Evolutionary conservation across 2,888 invertebrate genomes (phyloP).

Genomic region (Heliconius ethilla): DNA sequence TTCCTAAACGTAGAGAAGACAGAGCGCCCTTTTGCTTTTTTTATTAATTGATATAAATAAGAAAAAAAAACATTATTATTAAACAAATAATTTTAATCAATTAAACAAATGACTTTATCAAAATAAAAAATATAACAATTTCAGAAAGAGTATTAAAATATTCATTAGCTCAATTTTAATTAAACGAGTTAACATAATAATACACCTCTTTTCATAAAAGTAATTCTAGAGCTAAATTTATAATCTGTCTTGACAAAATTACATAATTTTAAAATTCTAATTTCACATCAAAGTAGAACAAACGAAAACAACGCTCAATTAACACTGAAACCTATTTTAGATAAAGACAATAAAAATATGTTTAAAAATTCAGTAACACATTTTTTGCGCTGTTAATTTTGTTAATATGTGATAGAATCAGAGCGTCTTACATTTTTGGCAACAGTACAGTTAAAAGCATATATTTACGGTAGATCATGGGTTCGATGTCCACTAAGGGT

Average conservation of each 20-base stretch:
- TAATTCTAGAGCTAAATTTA: background rate
- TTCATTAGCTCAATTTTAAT: background rate
- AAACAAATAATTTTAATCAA: too few relatives aligned
- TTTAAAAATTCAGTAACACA: background rate
- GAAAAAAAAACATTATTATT: too few relatives aligned
- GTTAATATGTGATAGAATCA: slow-evolving; percentile 6
- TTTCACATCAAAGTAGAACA: background rate
- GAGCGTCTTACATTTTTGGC: background rate
- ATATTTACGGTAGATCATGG: background rate
- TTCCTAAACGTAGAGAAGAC: background rate
- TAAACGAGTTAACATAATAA: too few relatives aligned
- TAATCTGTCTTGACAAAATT: background rate
- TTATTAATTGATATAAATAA: background rate
- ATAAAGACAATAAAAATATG: background rate
- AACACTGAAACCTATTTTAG: slow-evolving; percentile 25
- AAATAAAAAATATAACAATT: too few relatives aligned
- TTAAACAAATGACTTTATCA: too few relatives aligned
- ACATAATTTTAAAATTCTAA: slow-evolving; percentile 5
- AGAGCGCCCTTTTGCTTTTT: background rate
- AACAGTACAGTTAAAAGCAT: background rate
- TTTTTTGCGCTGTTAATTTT: background rate
- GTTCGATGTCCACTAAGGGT: background rate
- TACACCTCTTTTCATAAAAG: background rate
- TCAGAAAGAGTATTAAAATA: too few relatives aligned
- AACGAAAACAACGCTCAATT: slow-evolving; percentile 22